Conservation (phyloP, 2,888 invertebrate genomes). For the Pterostichus madidus region DNA sequence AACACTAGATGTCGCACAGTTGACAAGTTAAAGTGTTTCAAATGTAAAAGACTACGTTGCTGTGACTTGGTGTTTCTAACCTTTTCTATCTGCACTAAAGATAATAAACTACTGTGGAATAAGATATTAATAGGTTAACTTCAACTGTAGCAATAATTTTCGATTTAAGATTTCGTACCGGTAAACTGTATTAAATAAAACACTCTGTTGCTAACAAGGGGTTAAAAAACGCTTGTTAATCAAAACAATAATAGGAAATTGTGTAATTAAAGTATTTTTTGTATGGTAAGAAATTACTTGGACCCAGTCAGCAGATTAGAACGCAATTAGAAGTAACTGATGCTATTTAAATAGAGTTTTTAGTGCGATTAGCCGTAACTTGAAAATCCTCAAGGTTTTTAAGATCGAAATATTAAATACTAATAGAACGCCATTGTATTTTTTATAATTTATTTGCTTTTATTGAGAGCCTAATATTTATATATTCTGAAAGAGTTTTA, state of each 20-base stretch:
- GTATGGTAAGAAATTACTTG: conserved; percentile 49
- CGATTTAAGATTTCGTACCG: conserved; percentile 60
- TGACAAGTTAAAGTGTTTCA: conserved; percentile 37
- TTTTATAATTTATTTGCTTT: conserved; percentile 65
- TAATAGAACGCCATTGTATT: conserved; percentile 64
- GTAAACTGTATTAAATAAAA: conserved; percentile 22
- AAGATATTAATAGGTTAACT: conserved; percentile 42
- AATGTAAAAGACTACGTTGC: conserved; percentile 54
- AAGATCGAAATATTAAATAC: conserved; percentile 31
- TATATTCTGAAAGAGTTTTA: conserved; percentile 65
- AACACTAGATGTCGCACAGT: conserved; percentile 27
- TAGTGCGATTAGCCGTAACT: conserved; percentile 36
- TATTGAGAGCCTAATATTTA: conserved; percentile 65
- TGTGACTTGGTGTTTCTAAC: conserved; percentile 62
- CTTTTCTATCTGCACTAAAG: conserved; percentile 58
- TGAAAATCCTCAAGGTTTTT: conserved; percentile 30
- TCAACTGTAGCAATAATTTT: conserved; percentile 61
- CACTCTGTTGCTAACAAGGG: conserved; percentile 63
- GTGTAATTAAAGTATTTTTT: conserved; percentile 64
- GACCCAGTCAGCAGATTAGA: conserved; percentile 30
- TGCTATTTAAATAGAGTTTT: conserved; percentile 45
- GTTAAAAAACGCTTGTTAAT: conserved; percentile 67
- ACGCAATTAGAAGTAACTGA: conserved; percentile 51
- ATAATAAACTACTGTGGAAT: conserved; percentile 51
- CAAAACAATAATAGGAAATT: conserved; percentile 62